Conservation (phyloP, 2,888 invertebrate genomes). For the Xestia sexstrigata region DNA sequence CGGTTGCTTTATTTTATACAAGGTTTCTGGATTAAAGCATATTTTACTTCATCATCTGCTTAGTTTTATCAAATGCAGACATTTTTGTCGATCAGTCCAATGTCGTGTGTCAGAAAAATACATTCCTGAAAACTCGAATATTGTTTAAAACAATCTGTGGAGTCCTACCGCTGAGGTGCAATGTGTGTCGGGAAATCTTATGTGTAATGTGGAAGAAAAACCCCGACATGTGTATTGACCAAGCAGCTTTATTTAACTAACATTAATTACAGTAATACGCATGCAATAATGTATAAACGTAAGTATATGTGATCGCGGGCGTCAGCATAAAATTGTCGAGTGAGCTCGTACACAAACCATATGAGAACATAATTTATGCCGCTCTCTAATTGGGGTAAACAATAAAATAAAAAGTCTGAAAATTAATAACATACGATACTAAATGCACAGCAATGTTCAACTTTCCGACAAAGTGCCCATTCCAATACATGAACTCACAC, state of each 20-base stretch:
- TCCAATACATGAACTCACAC: slow-evolving; percentile 12
- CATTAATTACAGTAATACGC: too few relatives aligned
- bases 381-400: background rate
- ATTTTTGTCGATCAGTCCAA: background rate
- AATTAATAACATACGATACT: background rate
- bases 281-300: too few relatives aligned
- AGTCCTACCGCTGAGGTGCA: too few relatives aligned
- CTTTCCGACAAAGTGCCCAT: slow-evolving; percentile 27
- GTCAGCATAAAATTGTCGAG: too few relatives aligned
- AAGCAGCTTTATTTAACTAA: too few relatives aligned
- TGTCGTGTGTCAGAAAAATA: background rate
- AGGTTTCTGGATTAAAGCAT: background rate
- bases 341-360: too few relatives aligned
- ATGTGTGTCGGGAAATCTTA: too few relatives aligned
- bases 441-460: slow-evolving; percentile 19
- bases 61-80: background rate
- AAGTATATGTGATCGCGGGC: too few relatives aligned
- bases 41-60: too few relatives aligned
- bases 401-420: background rate
- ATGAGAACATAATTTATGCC: background rate
- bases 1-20: background rate
- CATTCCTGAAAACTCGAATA: background rate
- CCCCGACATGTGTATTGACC: too few relatives aligned
- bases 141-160: background rate
- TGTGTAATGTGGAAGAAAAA: too few relatives aligned